Evolutionary conservation across 35 echinoderm and acorn worm genomes (phyloP), one percentile per base, ranked within the genome.

Genomic region (Lytechinus variegatus): DNA sequence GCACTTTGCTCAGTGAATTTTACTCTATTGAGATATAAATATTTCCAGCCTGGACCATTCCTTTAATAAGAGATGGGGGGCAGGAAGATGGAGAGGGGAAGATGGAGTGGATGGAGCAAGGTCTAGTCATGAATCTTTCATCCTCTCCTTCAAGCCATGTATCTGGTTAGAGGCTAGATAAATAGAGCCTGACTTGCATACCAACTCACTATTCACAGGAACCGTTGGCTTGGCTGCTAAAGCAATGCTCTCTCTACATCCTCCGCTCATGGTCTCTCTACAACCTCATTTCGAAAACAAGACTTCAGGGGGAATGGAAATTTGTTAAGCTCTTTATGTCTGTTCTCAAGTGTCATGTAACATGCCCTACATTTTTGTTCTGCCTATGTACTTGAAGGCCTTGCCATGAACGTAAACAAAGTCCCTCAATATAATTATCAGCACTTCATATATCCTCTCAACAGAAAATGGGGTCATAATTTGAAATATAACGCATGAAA

Each of bases 101-200:
- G 66, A 79, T 44, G 4, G 7, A 21, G n/a, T 19, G n/a, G 66
- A 79, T 79, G 66, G 66, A 90, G 27, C 88, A 52, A 90, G 88
- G 88, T 6, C 9, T 16, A 12, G 52, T 54, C 88, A 90, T 90
- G 88, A 90, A 90, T 90, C 88, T 90, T 90, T 90, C 88, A 90
- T 90, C 88, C 14, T 44, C 7, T 44, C 88, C 88, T 90, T 54
- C 88, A 44, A 90, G 88, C 88, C 27, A 90, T 90, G 88, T 90
- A 90, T 90, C 88, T 90, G 88, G 88, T 54, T 90, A 90, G 88
- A 90, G 88, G 88, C 29, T 33, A 52, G 88, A 54, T 51, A 90
- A 54, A 54, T 90, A 54, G 88, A 90, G 88, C 88, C 88, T 54
- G 28, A 90, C 88, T 90, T 90, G 88, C 33, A 90, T 90, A 54